These are phyloP conservation scores for Tetramorium parvispinum DNA, from an alignment of 1,140 invertebrate species.

Conservation along the genomic window DNA sequence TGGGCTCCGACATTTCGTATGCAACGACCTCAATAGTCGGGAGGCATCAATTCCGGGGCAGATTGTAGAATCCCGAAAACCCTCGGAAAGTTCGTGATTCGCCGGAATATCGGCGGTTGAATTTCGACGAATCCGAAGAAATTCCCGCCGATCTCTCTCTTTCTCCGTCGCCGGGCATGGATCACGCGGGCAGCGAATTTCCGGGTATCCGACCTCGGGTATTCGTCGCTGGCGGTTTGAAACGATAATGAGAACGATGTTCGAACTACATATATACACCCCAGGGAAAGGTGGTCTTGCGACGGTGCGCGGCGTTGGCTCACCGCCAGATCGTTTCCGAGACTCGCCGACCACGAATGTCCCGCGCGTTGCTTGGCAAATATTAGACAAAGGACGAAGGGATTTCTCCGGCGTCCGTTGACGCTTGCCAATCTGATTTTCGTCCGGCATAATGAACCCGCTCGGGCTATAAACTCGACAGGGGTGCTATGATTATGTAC, in stretches of 20 bases:
- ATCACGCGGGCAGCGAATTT: conserved; percentile 21
- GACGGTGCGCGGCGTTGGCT: conserved; percentile 45
- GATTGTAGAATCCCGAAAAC: conserved; percentile 9
- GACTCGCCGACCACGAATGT: conserved; percentile 25
- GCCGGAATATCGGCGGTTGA: conserved; percentile 4
- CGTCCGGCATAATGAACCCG: conserved; percentile 5
- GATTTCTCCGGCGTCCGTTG: conserved; percentile 22
- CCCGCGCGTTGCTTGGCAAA: background rate
- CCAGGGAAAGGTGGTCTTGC: background rate
- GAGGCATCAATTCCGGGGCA: conserved; percentile 22
- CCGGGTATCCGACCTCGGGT: conserved; percentile 39
- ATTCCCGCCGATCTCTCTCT: conserved; percentile 10
- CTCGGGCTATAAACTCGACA: background rate
- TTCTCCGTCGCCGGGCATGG: background rate
- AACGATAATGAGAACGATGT: conserved; percentile 64
- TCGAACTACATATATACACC: conserved; percentile 32
- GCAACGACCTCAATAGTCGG: conserved; percentile 2
- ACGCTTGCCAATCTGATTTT: conserved; percentile 41
- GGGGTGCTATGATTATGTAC: background rate
- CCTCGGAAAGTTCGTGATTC: conserved; percentile 29
- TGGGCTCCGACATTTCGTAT: conserved; percentile 22
- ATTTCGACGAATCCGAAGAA: conserved; percentile 23
- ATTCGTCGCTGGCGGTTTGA: conserved; percentile 31
- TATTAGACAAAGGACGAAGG: conserved; percentile 63
- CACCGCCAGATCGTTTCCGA: conserved; percentile 61